phyloP scores from a whole-genome alignment of 1,140 invertebrate species.

The Zaprionus taronus region DNA sequence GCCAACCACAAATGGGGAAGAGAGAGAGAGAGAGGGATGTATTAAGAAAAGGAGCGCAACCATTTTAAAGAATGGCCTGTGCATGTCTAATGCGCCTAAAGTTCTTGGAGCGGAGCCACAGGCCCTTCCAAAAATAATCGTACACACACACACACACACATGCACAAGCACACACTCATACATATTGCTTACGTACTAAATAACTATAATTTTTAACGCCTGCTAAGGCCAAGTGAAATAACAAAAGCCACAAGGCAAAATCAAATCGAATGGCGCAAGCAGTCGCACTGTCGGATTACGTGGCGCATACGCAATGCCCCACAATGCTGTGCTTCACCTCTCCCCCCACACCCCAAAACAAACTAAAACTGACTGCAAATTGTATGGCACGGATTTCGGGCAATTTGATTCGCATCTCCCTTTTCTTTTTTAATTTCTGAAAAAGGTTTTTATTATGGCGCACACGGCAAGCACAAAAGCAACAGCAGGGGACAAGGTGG shows the following conservation, averaged over 20 bases:
- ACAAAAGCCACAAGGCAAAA: slow-evolving; percentile 57
- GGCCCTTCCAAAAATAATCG: slow-evolving; percentile 6
- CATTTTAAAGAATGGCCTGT: slow-evolving; percentile 75
- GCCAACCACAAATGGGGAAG: slow-evolving; percentile 23
- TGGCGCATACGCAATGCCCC: slow-evolving; percentile 46
- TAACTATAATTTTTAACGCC: slow-evolving; percentile 80
- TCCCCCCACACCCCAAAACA: fast-evolving
- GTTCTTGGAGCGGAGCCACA: slow-evolving; percentile 31
- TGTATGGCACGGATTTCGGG: slow-evolving; percentile 60
- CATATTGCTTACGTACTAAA: slow-evolving; percentile 45
- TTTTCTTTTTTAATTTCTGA: slow-evolving; percentile 71
- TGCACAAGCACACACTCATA: slow-evolving; percentile 29
- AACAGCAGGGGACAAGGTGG: slow-evolving; percentile 13
- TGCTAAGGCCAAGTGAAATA: slow-evolving; percentile 34
- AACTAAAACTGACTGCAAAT: slow-evolving; percentile 29
- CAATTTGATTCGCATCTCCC: slow-evolving; percentile 48
- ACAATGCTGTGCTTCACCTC: not conserved
- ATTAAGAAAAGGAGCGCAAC: slow-evolving; percentile 7
- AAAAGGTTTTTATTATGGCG: slow-evolving; percentile 74
- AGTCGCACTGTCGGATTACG: slow-evolving; percentile 26
- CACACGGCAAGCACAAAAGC: slow-evolving; percentile 42
- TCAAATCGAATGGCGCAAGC: slow-evolving; percentile 52
- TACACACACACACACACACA: not conserved
- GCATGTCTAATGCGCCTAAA: slow-evolving; percentile 70
- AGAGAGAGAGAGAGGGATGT: not conserved